Conservation (phyloP, 2,888 invertebrate species). For the Eurytoma adleriae region DNA sequence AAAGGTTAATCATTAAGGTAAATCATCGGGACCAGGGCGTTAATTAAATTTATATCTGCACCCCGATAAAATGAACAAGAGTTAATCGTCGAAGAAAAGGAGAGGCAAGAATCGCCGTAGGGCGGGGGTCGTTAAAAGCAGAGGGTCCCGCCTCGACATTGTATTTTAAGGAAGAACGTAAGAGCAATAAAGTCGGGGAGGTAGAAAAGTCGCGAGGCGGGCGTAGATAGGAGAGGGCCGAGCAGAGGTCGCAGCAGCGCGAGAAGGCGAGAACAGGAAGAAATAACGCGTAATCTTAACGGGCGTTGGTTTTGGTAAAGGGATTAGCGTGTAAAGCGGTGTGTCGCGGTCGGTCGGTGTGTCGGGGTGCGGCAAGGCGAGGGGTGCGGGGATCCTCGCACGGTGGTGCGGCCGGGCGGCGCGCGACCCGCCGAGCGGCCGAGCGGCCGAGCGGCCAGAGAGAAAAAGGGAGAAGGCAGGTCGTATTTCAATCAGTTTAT, state of each 20-base stretch:
- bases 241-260: constrained; percentile 30
- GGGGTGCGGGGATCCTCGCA: constrained; percentile 15
- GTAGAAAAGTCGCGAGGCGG: background rate
- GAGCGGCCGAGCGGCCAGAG: constrained; percentile 14
- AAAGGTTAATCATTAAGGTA: no score
- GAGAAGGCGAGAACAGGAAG: constrained; percentile 2
- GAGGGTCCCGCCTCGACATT: no score
- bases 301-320: constrained; percentile 54
- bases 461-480: constrained; percentile 52
- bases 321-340: constrained; percentile 54
- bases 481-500: constrained; percentile 75
- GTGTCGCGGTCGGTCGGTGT: constrained; percentile 22
- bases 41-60: constrained; percentile 51
- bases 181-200: no score
- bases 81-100: constrained; percentile 41
- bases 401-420: background rate
- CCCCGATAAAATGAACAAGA: constrained; percentile 30
- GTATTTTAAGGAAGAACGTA: background rate
- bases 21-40: background rate
- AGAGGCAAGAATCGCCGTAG: background rate
- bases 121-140: background rate
- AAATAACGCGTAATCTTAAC: constrained; percentile 53
- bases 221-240: background rate
- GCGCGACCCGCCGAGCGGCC: constrained; percentile 4
- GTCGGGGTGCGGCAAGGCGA: constrained; percentile 10